Base-by-base conservation (phyloP, 2,888 invertebrate genomes). In the Acronicta psi region DNA sequence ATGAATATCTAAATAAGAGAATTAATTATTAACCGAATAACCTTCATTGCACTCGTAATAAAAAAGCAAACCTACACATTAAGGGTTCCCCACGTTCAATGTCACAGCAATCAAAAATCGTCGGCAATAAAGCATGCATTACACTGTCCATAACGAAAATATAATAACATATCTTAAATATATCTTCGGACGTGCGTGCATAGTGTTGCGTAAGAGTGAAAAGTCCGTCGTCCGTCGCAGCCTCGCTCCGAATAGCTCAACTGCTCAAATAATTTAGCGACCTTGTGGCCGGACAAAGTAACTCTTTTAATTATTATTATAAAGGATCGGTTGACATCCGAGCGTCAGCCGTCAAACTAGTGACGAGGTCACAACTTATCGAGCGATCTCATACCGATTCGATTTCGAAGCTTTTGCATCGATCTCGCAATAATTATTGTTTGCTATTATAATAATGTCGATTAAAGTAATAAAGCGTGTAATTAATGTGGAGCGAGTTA, bases 211-310 rank as follows among this genome's bases (percentile, higher is more conserved):
- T 83, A 88, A 89, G 79, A 88, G 84, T 77, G 82, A 88, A 85
- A 88, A 89, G 84, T 81, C 78, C 59, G 64, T 68, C 64, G 62
- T 57, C 59, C 72, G 57, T 65, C 55, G 64, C 63, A 89, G 84
- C 92, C 91, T 92, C 82, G 92, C 88, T 88, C 92, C 83, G 87
- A 91, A 92, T 93, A 87, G 81, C 86, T 87, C 86, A 84, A 90
- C 66, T 53, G 52, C 69, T 66, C 69, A 69, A 66, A 90, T 86
- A 82, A 87, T 91, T 89, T 90, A 79, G 83, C 81, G 90, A 86
- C 93, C 93, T 93, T 88, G 88, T 71, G 53, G 69, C 70, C 78
- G 80, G 81, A 80, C 86, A 85, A 86, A 86, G 86, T 87, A 84
- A 82, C 85, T 86, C 86, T 87, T 89, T 90, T 90, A 89, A 90